Percentiles rank a stretch among this genome's conserved stretches.
Conservation (phyloP, 2,797 vertebrate genomes). For the Etheostoma nigrum region DNA sequence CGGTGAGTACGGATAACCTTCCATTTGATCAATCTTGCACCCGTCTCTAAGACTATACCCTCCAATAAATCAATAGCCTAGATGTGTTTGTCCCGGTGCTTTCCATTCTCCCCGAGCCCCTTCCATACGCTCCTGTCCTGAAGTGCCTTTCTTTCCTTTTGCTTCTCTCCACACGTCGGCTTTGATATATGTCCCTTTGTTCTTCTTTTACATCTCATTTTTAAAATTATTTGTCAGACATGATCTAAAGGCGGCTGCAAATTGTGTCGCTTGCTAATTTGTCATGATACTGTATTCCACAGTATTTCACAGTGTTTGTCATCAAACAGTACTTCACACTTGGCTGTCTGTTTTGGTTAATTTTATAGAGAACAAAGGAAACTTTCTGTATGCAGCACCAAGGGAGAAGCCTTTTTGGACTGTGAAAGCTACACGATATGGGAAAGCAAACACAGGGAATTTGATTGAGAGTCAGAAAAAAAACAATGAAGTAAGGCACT, state of each 20-base stretch:
- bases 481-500: constrained; percentile 70
- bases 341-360: constrained; percentile 63
- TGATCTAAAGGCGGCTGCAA: constrained; percentile 55
- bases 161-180: constrained; percentile 27
- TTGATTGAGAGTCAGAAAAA: constrained; percentile 73
- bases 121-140: constrained; percentile 37
- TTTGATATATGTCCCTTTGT: constrained; percentile 57
- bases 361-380: constrained; percentile 68
- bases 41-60: constrained; percentile 83
- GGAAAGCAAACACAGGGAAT: constrained; percentile 67
- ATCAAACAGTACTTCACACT: constrained; percentile 69
- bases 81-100: constrained; percentile 81
- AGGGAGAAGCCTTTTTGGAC: constrained; percentile 61
- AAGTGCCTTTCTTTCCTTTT: constrained; percentile 45
- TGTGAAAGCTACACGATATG: constrained; percentile 61
- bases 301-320: constrained; percentile 70
- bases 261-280: constrained; percentile 57
- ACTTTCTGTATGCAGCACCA: constrained; percentile 43
- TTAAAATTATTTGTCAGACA: constrained; percentile 48
- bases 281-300: constrained; percentile 59
- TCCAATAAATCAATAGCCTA: constrained; percentile 85
- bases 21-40: constrained; percentile 85
- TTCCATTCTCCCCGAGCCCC: constrained; percentile 70
- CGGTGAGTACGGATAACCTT: constrained; percentile 87
- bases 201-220: constrained; percentile 48